Evolutionary conservation across 2,888 invertebrate species (phyloP).

Genomic region (Matsumyia berberina): DNA sequence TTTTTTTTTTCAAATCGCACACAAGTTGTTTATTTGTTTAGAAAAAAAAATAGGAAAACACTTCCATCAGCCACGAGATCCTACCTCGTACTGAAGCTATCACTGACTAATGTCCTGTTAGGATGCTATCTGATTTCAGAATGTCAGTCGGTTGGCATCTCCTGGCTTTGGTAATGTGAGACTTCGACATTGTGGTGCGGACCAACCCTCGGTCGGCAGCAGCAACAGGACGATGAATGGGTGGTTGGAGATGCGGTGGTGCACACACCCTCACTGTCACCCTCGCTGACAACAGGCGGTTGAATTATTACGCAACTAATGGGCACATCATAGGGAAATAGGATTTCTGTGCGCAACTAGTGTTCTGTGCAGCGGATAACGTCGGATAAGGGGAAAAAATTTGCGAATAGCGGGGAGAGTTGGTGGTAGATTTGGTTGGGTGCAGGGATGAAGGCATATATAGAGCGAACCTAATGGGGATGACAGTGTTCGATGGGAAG

Average conservation of each 20-base stretch:
- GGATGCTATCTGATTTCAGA: conserved; percentile 78
- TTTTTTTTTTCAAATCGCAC: no score
- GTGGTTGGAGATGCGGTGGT: conserved; percentile 6
- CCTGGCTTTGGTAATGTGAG: conserved; percentile 40
- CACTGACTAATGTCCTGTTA: conserved; percentile 78
- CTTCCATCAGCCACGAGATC: conserved; percentile 85
- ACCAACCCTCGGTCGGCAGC: conserved; percentile 17
- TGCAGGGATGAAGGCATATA: not conserved
- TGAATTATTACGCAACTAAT: conserved; percentile 65
- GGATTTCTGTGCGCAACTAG: conserved; percentile 64
- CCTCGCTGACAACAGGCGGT: conserved; percentile 21
- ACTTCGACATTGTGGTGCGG: not conserved
- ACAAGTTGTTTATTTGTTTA: conserved; percentile 22
- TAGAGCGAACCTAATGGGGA: not conserved
- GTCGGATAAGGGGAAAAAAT: conserved; percentile 66
- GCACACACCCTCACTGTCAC: conserved; percentile 23
- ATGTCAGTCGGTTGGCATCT: conserved; percentile 62
- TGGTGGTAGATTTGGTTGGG: not conserved
- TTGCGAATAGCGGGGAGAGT: no score
- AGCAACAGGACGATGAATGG: conserved; percentile 61
- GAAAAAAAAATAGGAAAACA: conserved; percentile 78
- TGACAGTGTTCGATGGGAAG: no score
- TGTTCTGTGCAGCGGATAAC: conserved; percentile 60
- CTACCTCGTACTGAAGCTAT: conserved; percentile 84
- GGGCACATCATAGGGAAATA: conserved; percentile 26